Conservation (phyloP, 2,888 invertebrate genomes). For the Hoplodrina ambigua region DNA sequence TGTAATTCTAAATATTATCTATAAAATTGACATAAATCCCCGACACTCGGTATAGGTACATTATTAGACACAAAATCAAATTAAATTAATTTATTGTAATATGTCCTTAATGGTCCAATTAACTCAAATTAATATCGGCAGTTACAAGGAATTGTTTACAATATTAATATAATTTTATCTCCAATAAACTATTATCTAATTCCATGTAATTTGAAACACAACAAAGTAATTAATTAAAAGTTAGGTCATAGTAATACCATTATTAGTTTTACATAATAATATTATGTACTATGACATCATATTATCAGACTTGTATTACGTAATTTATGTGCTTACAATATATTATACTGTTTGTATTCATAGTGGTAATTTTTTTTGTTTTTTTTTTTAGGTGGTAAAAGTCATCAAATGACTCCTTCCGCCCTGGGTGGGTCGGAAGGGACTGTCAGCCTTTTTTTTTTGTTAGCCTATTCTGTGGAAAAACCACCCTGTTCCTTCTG, state of each 20-base stretch:
- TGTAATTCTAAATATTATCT: too few species aligned
- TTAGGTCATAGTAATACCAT: slow-evolving; percentile 9
- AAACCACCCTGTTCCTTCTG: too few species aligned
- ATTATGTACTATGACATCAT: slow-evolving; percentile 7
- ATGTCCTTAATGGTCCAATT: slow-evolving; percentile 19
- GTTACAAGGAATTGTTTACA: slow-evolving; percentile 42
- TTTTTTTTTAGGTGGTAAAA: too few species aligned
- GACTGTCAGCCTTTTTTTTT: too few species aligned
- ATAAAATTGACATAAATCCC: too few species aligned
- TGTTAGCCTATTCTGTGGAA: too few species aligned
- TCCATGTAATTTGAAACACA: slow-evolving; percentile 12
- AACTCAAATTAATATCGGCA: neutral
- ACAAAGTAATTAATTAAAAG: slow-evolving; percentile 31
- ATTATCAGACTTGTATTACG: slow-evolving; percentile 5
- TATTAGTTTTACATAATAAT: slow-evolving; percentile 19
- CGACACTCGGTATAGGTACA: neutral
- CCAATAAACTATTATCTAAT: slow-evolving; percentile 18
- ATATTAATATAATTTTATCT: slow-evolving; percentile 24
- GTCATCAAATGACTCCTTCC: too few species aligned
- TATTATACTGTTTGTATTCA: neutral
- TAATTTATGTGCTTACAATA: slow-evolving; percentile 1
- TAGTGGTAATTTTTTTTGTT: too few species aligned
- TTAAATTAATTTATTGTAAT: neutral
- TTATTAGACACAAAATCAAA: neutral
- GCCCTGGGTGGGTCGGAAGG: too few species aligned